Percentiles rank a stretch among this genome's conserved stretches.
These are phyloP conservation scores for Microhierax caerulescens DNA, from an alignment of 2,797 vertebrate genomes.

Conservation along the genomic window DNA sequence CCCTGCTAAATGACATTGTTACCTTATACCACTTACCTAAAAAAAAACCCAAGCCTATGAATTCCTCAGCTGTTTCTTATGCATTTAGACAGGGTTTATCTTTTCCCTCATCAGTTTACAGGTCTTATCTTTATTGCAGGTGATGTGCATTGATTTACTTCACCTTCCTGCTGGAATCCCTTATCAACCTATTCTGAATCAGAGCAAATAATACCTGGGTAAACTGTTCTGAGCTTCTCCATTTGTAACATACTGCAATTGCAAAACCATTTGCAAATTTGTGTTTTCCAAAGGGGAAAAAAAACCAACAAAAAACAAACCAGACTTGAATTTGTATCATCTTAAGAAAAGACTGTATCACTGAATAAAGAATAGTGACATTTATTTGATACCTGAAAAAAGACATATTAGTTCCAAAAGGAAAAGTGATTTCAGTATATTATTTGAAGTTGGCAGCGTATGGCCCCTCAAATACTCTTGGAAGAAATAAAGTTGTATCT, in stretches of 20 bases:
- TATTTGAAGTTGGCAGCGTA: not conserved
- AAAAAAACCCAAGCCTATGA: not conserved
- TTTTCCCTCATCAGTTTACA: not conserved
- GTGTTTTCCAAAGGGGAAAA: not conserved
- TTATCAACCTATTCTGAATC: not conserved
- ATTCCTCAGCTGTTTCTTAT: not conserved
- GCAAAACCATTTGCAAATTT: not conserved
- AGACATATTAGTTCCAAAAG: not conserved
- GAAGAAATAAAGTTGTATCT: not conserved
- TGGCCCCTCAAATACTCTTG: not conserved
- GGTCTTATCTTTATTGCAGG: not conserved
- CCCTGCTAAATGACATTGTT: not conserved
- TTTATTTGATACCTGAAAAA: not conserved
- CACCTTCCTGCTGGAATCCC: not conserved
- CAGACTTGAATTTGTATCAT: not conserved
- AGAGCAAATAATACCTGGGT: not conserved
- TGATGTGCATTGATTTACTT: not conserved
- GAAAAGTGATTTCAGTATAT: not conserved
- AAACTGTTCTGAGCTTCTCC: not conserved
- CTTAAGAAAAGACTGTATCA: not conserved
- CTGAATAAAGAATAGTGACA: not conserved
- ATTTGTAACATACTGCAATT: not conserved
- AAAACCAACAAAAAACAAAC: not conserved
- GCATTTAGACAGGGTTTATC: not conserved
- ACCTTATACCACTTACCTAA: not conserved